Base-by-base conservation (phyloP, 2,888 invertebrate species). In the Agrilus biguttatus region DNA sequence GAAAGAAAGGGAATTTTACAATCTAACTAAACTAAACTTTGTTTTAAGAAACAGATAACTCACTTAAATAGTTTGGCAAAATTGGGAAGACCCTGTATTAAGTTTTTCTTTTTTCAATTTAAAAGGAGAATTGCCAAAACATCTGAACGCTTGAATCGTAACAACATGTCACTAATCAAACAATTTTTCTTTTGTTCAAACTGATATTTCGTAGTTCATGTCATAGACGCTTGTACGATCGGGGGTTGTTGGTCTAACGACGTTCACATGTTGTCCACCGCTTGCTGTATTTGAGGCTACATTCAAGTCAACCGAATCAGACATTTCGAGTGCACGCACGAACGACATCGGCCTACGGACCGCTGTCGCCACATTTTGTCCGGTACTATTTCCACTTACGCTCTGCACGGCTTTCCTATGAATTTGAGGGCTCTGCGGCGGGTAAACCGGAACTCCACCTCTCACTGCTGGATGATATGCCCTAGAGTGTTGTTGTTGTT, bases 201-300 rank as follows among this genome's bases (percentile, higher is more conserved):
- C 90, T 55, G 89, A 89, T 72, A 91, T 91, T 70, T 91, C 91
- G 69, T 91, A 90, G 73, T 89, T 91, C 82, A 88, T 88, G 68
- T 91, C 90, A 69, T 91, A 91, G 53, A 89, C 85, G 67, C 88
- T 88, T 57, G 85, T 83, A 57, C 89, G 81, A 66, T 89, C 88
- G 40, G 87, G 83, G 13, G 84, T 79, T 33, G 77, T 74, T 33
- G 55, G 55, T 40, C 54, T 51, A 37, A 60, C 59, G 19, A 53
- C 51, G 41, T 60, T 67, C 52, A 56, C 68, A 28, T 28, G 28
- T 28, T 28, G 28, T 28, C 28, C 28, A 59, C 50, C 67, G 54
- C 58, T 67, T 57, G 55, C 74, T 67, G 61, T 60, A 7, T 57
- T 51, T 35, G 47, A 49, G 39, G 57, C 53, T 44, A 68, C 60